Evolutionary conservation across 2,888 invertebrate genomes (phyloP).

Genomic region (Dichetophora obliterata): DNA sequence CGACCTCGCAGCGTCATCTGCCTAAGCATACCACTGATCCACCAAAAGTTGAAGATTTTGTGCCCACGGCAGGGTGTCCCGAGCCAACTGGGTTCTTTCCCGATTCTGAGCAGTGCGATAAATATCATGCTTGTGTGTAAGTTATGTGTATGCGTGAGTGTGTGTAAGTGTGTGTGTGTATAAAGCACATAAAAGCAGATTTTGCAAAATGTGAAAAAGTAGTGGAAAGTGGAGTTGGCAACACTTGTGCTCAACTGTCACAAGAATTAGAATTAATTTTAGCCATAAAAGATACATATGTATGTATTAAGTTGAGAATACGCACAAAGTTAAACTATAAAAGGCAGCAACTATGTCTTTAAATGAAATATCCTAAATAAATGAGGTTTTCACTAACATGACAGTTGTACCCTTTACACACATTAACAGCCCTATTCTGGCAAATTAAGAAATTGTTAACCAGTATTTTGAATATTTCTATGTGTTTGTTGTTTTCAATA

Average conservation of each 20-base stretch:
- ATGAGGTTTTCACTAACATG: neutral
- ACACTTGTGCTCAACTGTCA: constrained; percentile 24
- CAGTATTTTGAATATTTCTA: too few species aligned
- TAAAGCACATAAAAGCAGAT: too few species aligned
- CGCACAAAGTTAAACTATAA: neutral
- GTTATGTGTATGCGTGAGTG: constrained; percentile 45
- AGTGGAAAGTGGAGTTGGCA: constrained; percentile 16
- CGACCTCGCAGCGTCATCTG: constrained; percentile 61
- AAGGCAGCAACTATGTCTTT: neutral
- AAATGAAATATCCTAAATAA: neutral
- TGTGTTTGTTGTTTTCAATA: too few species aligned
- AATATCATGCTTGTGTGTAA: constrained; percentile 84
- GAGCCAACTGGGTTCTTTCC: constrained; percentile 87
- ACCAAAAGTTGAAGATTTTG: constrained; percentile 70
- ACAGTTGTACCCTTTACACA: neutral
- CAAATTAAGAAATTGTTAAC: too few species aligned
- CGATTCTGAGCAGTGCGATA: constrained; percentile 88
- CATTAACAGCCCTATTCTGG: too few species aligned
- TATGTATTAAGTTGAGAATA: constrained; percentile 11
- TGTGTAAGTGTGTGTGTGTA: too few species aligned
- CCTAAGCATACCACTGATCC: constrained; percentile 60
- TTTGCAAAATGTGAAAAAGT: too few species aligned
- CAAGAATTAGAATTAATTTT: constrained; percentile 30
- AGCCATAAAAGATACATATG: constrained; percentile 30
- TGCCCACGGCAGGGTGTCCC: constrained; percentile 80